A percentile compares a stretch with the other conserved stretches of the same genome.
Conservation (phyloP, 2,888 invertebrate genomes). For the Acronicta alni region DNA sequence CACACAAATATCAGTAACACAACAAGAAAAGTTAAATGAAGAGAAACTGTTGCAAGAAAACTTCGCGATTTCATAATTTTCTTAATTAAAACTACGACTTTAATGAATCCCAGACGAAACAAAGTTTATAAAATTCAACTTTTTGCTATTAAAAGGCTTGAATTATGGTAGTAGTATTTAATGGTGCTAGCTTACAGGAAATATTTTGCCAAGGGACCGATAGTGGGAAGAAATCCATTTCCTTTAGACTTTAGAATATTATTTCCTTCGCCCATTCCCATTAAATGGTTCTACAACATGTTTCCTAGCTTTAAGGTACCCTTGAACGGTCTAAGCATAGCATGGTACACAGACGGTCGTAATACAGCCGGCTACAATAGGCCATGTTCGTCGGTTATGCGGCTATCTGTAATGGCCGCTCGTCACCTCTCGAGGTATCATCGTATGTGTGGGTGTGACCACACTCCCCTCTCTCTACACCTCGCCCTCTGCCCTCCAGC, state of each 20-base stretch:
- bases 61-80: conserved; percentile 23
- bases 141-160: conserved; percentile 7
- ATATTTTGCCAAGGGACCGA: neutral
- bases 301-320: conserved; percentile 8
- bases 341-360: conserved; percentile 27
- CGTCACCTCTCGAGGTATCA: conserved; percentile 60
- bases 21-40: conserved; percentile 29
- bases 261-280: conserved; percentile 3
- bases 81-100: conserved; percentile 25
- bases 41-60: conserved; percentile 32
- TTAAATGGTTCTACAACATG: conserved; percentile 12
- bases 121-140: conserved; percentile 13
- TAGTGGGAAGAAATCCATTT: neutral
- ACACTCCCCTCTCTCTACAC: conserved; percentile 49
- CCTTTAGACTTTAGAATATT: conserved; percentile 2
- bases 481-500: conserved; percentile 44
- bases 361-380: conserved; percentile 43
- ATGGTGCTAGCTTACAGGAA: neutral
- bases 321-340: conserved; percentile 20
- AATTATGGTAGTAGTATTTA: conserved; percentile 1
- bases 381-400: conserved; percentile 37
- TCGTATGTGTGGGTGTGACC: conserved; percentile 69
- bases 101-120: conserved; percentile 21
- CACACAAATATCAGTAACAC: conserved; percentile 11
- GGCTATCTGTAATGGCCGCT: conserved; percentile 51